These are phyloP conservation scores for Strigamia maritima DNA, from an alignment of 2,888 invertebrate genomes.

Conservation along the genomic window DNA sequence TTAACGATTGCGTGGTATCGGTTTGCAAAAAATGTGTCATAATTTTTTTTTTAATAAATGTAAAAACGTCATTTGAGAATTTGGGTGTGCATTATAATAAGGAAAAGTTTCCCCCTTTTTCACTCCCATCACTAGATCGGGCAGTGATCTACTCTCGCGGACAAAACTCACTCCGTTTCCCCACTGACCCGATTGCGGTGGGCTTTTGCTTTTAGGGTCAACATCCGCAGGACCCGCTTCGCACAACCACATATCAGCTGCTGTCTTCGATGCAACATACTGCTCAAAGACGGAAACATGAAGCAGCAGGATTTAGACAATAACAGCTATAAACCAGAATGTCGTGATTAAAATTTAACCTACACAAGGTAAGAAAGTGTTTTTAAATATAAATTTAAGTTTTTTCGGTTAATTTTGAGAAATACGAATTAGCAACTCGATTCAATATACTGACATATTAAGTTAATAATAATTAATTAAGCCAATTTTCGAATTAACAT, in stretches of 20 bases:
- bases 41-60: not conserved
- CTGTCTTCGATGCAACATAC: slow-evolving; percentile 30
- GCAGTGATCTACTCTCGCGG: slow-evolving; percentile 29
- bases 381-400: not conserved
- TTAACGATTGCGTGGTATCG: not conserved
- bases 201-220: slow-evolving; percentile 39
- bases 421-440: no score
- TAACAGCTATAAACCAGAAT: not conserved
- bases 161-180: slow-evolving; percentile 19
- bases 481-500: no score
- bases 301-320: not conserved
- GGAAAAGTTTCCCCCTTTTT: slow-evolving; percentile 11
- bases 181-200: slow-evolving; percentile 37
- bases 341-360: slow-evolving; percentile 6
- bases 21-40: not conserved
- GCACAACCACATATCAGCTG: slow-evolving; percentile 20
- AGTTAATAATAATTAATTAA: no score
- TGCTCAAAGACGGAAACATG: not conserved
- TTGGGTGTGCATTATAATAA: slow-evolving; percentile 9
- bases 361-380: not conserved
- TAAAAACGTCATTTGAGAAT: not conserved
- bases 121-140: slow-evolving; percentile 21
- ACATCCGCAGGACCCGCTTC: slow-evolving; percentile 30
- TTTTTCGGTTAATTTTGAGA: no score
- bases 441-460: no score